A percentile compares a stretch with the other conserved stretches of the same genome.
Conservation (phyloP, 2,888 invertebrate genomes). For the Lissocephala sabroskyi region DNA sequence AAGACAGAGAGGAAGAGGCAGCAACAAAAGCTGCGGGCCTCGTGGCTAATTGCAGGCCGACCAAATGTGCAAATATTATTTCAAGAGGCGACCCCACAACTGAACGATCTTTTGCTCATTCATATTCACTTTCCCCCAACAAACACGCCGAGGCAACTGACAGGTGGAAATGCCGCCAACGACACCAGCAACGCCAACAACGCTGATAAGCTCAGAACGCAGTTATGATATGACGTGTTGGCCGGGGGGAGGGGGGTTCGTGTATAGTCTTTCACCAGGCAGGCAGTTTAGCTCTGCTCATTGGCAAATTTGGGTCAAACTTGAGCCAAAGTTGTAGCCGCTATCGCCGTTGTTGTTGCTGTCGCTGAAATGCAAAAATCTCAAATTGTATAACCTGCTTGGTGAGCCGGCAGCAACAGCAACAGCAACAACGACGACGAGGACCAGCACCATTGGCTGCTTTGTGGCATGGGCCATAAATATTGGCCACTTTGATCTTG, state of each 20-base stretch:
- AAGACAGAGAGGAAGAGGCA: too few species aligned
- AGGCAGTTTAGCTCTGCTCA: constrained; percentile 7
- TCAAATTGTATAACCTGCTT: constrained; percentile 62
- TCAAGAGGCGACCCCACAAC: constrained; percentile 25
- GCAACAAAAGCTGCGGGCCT: constrained; percentile 4
- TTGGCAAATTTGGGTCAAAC: constrained; percentile 57
- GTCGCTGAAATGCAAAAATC: constrained; percentile 33
- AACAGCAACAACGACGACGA: too few species aligned
- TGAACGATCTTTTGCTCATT: constrained; percentile 1
- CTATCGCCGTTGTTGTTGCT: constrained; percentile 36
- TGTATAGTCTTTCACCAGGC: background rate
- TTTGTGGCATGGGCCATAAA: constrained; percentile 56
- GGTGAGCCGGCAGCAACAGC: constrained; percentile 6
- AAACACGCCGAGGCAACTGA: constrained; percentile 16
- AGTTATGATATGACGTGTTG: constrained; percentile 18
- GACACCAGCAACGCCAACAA: too few species aligned
- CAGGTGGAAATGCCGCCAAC: constrained; percentile 1
- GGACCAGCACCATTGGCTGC: too few species aligned
- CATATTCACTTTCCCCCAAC: constrained; percentile 51
- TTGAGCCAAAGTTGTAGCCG: too few species aligned
- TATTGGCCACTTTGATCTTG: constrained; percentile 54
- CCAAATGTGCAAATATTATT: constrained; percentile 7
- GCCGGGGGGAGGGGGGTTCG: too few species aligned
- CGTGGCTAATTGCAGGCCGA: constrained; percentile 34
- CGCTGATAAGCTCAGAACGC: constrained; percentile 31